Evolutionary conservation across 1,140 invertebrate species (phyloP).

Genomic region (Asbolus verrucosus): DNA sequence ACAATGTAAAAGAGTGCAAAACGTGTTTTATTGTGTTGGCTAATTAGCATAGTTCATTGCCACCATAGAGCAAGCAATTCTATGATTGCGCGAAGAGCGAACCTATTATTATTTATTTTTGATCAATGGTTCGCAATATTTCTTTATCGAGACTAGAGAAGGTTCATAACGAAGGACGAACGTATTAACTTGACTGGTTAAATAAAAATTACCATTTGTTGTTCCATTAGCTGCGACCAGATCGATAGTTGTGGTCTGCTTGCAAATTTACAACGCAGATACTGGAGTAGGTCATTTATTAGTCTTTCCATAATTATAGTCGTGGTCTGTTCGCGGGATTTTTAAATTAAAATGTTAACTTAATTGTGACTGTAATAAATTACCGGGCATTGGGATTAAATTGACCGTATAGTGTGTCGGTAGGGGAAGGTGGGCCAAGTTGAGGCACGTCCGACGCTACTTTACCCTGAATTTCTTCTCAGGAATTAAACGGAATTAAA

Average conservation of each 20-base stretch:
- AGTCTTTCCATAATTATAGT: constrained; percentile 36
- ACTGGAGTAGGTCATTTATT: constrained; percentile 32
- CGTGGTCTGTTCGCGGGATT: constrained; percentile 24
- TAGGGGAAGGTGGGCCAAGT: constrained; percentile 22
- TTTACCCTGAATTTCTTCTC: too few relatives aligned
- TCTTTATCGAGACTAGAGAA: constrained; percentile 8
- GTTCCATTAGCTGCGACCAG: not conserved
- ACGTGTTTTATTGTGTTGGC: constrained; percentile 16
- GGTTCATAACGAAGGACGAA: too few relatives aligned
- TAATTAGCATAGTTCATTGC: constrained; percentile 19
- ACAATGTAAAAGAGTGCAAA: constrained; percentile 21
- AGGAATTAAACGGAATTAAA: too few relatives aligned
- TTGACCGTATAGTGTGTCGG: constrained; percentile 13
- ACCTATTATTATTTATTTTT: not conserved
- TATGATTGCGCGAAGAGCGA: not conserved
- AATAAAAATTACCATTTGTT: constrained; percentile 20
- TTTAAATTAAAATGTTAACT: constrained; percentile 37
- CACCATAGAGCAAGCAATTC: not conserved
- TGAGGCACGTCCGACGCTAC: too few relatives aligned
- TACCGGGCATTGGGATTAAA: constrained; percentile 21
- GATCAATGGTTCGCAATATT: not conserved
- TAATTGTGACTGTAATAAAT: constrained; percentile 36
- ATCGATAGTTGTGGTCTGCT: not conserved
- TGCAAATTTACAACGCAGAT: constrained; percentile 16
- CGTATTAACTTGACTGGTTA: too few relatives aligned